Conservation (phyloP, 2,113 vertebrate species). For the Hippocampus abdominalis region DNA sequence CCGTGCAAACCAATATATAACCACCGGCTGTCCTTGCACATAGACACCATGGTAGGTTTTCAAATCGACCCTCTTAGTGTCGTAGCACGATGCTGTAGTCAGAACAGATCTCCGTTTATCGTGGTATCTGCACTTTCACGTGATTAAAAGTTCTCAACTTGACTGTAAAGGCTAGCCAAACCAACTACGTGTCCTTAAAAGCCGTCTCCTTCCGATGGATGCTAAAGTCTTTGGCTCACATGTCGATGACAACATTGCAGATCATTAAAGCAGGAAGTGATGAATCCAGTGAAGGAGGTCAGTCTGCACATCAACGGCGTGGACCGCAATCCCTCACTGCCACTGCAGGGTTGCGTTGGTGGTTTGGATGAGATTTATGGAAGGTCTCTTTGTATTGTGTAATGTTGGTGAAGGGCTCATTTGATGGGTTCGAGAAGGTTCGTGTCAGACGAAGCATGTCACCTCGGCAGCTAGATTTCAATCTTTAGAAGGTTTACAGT, state of each 20-base stretch:
- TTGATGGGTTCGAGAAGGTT: neutral
- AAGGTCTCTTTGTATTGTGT: constrained; percentile 9
- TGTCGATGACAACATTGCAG: constrained; percentile 8
- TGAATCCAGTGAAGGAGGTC: constrained; percentile 46
- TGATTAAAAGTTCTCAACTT: neutral
- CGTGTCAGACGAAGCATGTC: neutral
- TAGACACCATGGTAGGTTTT: no score
- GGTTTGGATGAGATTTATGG: constrained; percentile 43
- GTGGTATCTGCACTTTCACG: neutral
- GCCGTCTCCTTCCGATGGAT: neutral
- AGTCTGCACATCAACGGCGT: constrained; percentile 20
- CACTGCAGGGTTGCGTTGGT: constrained; percentile 25
- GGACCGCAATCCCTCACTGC: constrained; percentile 32
- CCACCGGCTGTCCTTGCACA: no score
- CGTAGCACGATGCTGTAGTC: no score
- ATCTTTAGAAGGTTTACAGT: neutral
- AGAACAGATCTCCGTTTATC: neutral
- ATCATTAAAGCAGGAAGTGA: constrained; percentile 23
- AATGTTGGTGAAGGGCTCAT: constrained; percentile 22
- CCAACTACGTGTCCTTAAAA: neutral
- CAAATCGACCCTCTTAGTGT: no score
- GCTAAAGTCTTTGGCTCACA: neutral
- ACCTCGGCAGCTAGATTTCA: neutral
- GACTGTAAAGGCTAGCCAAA: neutral
- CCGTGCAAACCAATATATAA: no score